phyloP scores from a whole-genome alignment of 2,888 invertebrate species.

The Xestia xanthographa region DNA sequence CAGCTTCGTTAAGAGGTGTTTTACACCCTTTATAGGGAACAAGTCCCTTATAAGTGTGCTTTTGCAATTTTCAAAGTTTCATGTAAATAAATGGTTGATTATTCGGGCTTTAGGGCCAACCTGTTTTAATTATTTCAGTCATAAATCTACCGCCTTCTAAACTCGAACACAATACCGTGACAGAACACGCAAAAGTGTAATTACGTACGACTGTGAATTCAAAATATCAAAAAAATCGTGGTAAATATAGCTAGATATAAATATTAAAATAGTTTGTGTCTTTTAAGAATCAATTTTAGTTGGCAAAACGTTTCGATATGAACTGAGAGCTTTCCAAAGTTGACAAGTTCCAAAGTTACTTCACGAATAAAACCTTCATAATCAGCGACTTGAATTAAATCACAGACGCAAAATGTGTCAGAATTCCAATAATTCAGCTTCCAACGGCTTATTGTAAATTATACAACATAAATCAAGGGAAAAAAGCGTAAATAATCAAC shows the following conservation, averaged over 20 bases:
- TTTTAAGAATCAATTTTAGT: constrained; percentile 1
- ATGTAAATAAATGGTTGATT: neutral
- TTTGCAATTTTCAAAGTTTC: neutral
- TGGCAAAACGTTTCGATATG: neutral
- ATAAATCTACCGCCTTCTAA: constrained; percentile 1
- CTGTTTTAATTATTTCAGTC: constrained; percentile 6
- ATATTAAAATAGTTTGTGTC: neutral
- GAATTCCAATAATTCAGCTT: constrained; percentile 8
- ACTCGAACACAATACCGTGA: constrained; percentile 1
- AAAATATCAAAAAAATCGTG: neutral
- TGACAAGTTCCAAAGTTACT: neutral
- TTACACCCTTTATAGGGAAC: neutral
- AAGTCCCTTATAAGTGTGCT: neutral
- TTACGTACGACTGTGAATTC: constrained; percentile 8
- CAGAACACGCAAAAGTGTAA: constrained; percentile 13
- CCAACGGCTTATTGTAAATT: neutral
- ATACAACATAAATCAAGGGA: neutral
- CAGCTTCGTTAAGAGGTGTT: too few species aligned
- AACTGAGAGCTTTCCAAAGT: neutral
- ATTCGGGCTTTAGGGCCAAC: neutral
- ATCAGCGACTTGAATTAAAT: neutral
- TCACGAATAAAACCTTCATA: neutral
- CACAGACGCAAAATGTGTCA: neutral
- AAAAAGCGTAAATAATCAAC: constrained; percentile 18
- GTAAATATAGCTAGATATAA: neutral